Percentiles rank a stretch among this genome's conserved stretches.
These are phyloP conservation scores for Orestias chungarensis DNA, from an alignment of 2,797 vertebrate species.

Conservation along the genomic window DNA sequence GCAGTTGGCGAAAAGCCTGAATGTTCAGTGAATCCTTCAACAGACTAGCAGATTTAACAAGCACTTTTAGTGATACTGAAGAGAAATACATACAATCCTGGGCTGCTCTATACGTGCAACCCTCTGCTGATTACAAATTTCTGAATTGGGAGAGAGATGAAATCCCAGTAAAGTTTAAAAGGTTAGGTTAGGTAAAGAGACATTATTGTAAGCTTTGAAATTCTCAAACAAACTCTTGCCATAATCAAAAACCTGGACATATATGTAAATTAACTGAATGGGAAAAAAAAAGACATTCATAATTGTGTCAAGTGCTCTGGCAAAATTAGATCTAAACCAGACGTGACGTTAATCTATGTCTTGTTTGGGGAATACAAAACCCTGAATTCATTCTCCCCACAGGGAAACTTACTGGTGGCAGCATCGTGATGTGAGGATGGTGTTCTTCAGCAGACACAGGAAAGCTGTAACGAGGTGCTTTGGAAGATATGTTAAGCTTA, in stretches of 20 bases:
- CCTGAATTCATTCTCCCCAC: background rate
- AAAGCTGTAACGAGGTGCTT: background rate
- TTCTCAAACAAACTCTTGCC: background rate
- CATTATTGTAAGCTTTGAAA: background rate
- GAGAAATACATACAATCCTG: conserved; percentile 17
- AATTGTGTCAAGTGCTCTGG: background rate
- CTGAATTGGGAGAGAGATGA: conserved; percentile 1
- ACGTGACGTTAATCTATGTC: background rate
- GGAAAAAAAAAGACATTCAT: background rate
- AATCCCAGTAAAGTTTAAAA: background rate
- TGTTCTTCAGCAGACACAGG: background rate
- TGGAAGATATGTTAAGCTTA: background rate
- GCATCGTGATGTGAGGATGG: background rate
- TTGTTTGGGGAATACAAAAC: background rate
- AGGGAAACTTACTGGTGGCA: background rate
- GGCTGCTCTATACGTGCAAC: conserved; percentile 15
- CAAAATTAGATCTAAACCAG: background rate
- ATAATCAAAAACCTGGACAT: background rate
- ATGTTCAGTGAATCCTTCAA: conserved; percentile 39
- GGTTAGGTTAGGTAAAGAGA: background rate
- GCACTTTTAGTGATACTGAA: conserved; percentile 12
- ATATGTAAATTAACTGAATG: background rate
- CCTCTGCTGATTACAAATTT: conserved; percentile 26
- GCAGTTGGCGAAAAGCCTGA: conserved; percentile 58
- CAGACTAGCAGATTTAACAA: conserved; percentile 49